Evolutionary conservation across 1,140 invertebrate species (phyloP).

Genomic region (Atta cephalotes): DNA sequence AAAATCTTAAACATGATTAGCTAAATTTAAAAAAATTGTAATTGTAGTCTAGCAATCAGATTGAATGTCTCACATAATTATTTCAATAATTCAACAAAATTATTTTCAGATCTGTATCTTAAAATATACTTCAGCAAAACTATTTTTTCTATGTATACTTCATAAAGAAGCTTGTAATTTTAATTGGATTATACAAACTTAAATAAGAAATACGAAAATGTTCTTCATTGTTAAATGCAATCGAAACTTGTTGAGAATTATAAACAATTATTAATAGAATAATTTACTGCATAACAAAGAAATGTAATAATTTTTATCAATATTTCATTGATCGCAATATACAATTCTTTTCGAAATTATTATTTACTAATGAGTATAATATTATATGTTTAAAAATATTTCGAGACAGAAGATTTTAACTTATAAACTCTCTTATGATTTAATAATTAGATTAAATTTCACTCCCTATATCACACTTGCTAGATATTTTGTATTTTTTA

Average conservation of each 20-base stretch:
- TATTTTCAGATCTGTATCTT: too few species aligned
- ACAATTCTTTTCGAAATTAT: neutral
- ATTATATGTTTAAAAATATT: neutral
- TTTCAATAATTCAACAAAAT: too few species aligned
- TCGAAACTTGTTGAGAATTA: too few species aligned
- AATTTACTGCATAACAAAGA: neutral
- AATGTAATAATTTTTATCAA: neutral
- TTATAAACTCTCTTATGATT: neutral
- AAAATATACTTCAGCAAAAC: too few species aligned
- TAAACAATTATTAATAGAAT: too few species aligned
- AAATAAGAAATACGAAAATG: neutral
- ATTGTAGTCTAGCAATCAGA: too few species aligned
- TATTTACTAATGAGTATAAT: neutral
- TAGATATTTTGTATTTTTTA: neutral
- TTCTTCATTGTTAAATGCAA: neutral
- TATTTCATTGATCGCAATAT: neutral
- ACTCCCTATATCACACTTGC: neutral
- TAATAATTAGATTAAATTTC: neutral
- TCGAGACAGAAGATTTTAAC: neutral
- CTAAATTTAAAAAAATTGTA: too few species aligned
- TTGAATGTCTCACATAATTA: too few species aligned
- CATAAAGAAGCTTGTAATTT: neutral
- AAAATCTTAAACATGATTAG: too few species aligned
- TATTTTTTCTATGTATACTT: neutral
- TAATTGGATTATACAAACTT: neutral